phyloP scores from a whole-genome alignment of 2,113 vertebrate species.

The Trochalopteron elliotii region DNA sequence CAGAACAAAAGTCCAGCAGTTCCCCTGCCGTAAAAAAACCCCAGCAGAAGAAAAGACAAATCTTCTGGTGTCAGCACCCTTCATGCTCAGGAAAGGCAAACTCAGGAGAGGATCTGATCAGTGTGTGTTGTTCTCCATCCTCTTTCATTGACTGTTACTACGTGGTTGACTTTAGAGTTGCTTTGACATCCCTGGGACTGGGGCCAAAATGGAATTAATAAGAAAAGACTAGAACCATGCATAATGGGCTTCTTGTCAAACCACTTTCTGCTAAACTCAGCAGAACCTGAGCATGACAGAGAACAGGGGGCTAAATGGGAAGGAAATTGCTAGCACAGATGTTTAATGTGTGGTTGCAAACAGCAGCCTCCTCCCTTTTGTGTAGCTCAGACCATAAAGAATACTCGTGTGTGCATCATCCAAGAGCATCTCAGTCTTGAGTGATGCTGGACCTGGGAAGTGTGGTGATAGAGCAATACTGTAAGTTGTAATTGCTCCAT shows the following conservation, averaged over 20 bases:
- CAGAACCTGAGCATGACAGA: slow-evolving; percentile 1
- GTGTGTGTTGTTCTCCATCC: background rate
- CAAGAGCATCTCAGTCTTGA: background rate
- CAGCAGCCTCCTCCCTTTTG: background rate
- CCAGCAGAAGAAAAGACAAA: background rate
- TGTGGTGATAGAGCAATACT: background rate
- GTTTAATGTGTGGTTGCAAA: slow-evolving; percentile 25
- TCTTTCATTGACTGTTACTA: background rate
- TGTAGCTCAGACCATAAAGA: background rate
- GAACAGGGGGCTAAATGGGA: background rate
- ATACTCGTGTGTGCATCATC: background rate
- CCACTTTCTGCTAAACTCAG: slow-evolving; percentile 33
- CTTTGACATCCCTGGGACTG: background rate
- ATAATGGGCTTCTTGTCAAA: slow-evolving; percentile 9
- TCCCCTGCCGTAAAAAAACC: background rate
- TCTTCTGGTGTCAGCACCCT: background rate
- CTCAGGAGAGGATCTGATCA: background rate
- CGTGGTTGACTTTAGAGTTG: background rate
- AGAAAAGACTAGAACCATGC: slow-evolving; percentile 14
- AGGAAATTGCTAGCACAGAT: slow-evolving; percentile 14
- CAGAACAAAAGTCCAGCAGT: background rate
- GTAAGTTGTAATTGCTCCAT: background rate
- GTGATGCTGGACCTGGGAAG: background rate
- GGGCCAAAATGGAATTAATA: background rate
- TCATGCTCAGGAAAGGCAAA: background rate